Base-by-base conservation (phyloP, 2,888 invertebrate genomes). In the Ophioninae sp. region DNA sequence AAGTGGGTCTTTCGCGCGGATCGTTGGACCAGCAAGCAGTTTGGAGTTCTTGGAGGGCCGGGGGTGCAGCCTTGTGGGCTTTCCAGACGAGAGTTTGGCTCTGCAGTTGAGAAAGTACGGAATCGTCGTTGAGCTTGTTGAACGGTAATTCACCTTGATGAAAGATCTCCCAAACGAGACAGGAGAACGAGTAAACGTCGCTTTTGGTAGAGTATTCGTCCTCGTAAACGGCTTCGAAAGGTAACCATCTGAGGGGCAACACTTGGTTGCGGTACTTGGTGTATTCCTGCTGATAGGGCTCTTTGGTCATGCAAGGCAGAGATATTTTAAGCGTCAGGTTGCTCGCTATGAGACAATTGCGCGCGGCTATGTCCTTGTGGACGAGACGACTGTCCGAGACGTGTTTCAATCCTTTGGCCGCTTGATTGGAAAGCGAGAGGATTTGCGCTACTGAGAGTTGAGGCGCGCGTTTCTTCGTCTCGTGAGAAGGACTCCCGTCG, bases 161-260 rank as follows among this genome's bases (percentile, higher is more conserved):
- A 92, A 97, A 96, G 85, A 98, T 95, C 93, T 99, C 99, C 98
- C 98, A 98, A 30, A 97, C 95, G 17, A 98, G 95, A 23, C 97
- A 97, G 0, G 97, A 98, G 91, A 96, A 98, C 87, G 98, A 96
- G 93, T 98, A 99, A 0, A 98, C 97, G 93, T 99, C 99, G 89
- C 98, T 98, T 92, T 98, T 98, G 64, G 97, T 97, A 17, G 98
- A 98, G 92, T 96, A 98, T 85, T 98, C 98, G 81, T 97, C 97
- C 89, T 98, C 98, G 86, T 96, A 94, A 0, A 98, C 96, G 0
- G 98, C 98, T 92, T 99, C 99, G 22, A 95, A 95, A 0, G 98
- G 97, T 92, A 98, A 92, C 99, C 99, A 99, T 87, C 99, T 95
- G 13, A 98, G 93, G 0, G 98, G 98, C 68, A 98, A 95, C 88